These are phyloP conservation scores for Choristoneura fumiferana DNA, from an alignment of 1,140 invertebrate species.

Conservation along the genomic window DNA sequence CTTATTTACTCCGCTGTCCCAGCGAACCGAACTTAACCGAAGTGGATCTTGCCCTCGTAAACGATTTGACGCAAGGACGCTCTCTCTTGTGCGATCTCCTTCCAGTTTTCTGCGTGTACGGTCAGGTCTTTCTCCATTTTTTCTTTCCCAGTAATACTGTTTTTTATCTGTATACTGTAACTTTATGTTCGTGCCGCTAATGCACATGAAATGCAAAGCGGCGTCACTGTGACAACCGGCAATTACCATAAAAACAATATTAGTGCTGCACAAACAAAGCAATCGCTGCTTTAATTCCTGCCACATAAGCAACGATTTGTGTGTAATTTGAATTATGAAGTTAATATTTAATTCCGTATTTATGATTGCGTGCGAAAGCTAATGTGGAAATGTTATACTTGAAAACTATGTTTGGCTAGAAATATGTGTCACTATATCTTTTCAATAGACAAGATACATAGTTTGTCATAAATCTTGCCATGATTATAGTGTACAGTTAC, in stretches of 20 bases:
- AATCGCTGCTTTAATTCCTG: background rate
- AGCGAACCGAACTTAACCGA: no score
- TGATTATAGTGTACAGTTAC: no score
- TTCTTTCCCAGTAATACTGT: no score
- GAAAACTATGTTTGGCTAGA: constrained; percentile 1
- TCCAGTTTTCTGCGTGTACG: no score
- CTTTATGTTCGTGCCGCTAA: constrained; percentile 36
- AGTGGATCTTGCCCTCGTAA: no score
- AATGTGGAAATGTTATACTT: constrained; percentile 18
- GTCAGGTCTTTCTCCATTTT: no score
- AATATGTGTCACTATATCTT: no score
- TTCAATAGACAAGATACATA: no score
- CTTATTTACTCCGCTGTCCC: no score
- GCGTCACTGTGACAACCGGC: constrained; percentile 39
- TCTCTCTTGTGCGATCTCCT: no score
- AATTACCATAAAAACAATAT: constrained; percentile 31
- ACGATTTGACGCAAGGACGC: no score
- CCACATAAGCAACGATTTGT: background rate
- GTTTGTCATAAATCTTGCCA: no score
- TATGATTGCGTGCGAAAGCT: constrained; percentile 13
- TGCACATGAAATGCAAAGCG: constrained; percentile 27
- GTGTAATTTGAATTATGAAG: background rate
- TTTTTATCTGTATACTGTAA: constrained; percentile 1
- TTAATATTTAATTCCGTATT: constrained; percentile 18
- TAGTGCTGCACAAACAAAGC: constrained; percentile 22